A percentile compares a stretch with the other conserved stretches of the same genome.
Evolutionary conservation across 1,140 invertebrate genomes (phyloP).

Genomic region (Drosophila ercepeae): DNA sequence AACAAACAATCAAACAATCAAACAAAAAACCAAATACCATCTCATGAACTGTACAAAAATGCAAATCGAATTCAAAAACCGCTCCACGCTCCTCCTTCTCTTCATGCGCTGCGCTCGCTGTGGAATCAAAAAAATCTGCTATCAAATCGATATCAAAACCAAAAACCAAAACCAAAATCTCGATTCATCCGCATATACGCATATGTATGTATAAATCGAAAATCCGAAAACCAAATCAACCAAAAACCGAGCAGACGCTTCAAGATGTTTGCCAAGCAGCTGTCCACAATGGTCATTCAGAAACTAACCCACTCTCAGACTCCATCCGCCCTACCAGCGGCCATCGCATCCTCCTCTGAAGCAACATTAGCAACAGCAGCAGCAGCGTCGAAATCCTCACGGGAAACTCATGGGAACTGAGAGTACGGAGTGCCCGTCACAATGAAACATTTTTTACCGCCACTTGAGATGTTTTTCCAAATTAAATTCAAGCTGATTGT

Average conservation of each 20-base stretch:
- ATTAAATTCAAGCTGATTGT: slow-evolving; percentile 41
- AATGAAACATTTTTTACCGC: slow-evolving; percentile 35
- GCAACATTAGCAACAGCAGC: slow-evolving; percentile 38
- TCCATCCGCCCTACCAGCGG: background rate
- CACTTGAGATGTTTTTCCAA: slow-evolving; percentile 13
- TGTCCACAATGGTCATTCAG: slow-evolving; percentile 56
- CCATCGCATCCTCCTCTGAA: slow-evolving; percentile 13
- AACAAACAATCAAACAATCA: slow-evolving; percentile 34
- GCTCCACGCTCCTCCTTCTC: slow-evolving; percentile 59
- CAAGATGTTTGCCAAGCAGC: slow-evolving; percentile 80
- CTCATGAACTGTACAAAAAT: slow-evolving; percentile 71
- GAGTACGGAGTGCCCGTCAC: slow-evolving; percentile 16
- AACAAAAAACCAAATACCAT: slow-evolving; percentile 7
- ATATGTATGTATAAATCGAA: slow-evolving; percentile 22
- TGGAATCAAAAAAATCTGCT: slow-evolving; percentile 55
- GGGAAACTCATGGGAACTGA: slow-evolving; percentile 16
- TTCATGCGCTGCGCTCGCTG: slow-evolving; percentile 79
- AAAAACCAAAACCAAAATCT: slow-evolving; percentile 40
- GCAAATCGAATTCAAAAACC: slow-evolving; percentile 58
- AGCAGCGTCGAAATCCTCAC: slow-evolving; percentile 24
- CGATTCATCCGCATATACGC: slow-evolving; percentile 41
- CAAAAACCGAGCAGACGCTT: slow-evolving; percentile 67
- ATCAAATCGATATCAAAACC: slow-evolving; percentile 60
- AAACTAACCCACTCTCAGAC: slow-evolving; percentile 64
- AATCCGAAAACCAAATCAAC: slow-evolving; percentile 14